Percentiles rank a stretch among this genome's conserved stretches.
Evolutionary conservation across 2,797 vertebrate genomes (phyloP).

Genomic region (Pangasius sanitwongsei): DNA sequence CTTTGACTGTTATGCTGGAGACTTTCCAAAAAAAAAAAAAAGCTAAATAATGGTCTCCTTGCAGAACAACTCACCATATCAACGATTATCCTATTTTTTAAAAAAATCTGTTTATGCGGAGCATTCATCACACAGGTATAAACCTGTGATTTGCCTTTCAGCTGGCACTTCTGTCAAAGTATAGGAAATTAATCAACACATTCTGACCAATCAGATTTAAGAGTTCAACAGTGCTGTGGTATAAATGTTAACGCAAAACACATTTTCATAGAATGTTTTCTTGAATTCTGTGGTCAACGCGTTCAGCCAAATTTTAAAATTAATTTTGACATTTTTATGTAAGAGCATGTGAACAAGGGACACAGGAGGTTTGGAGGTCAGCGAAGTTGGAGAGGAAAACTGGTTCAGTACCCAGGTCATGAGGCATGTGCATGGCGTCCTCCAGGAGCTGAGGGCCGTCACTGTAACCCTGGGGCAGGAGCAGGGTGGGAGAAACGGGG

Average conservation of each 20-base stretch:
- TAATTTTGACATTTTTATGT: not conserved
- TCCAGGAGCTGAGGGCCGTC: conserved; percentile 77
- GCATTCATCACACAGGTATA: not conserved
- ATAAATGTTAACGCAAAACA: not conserved
- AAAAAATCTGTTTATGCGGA: not conserved
- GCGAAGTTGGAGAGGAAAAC: conserved; percentile 63
- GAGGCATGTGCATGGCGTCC: conserved; percentile 79
- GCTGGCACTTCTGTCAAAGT: not conserved
- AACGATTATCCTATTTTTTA: not conserved
- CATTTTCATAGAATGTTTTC: not conserved
- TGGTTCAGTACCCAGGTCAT: conserved; percentile 73
- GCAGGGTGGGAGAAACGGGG: conserved; percentile 78
- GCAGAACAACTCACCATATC: not conserved
- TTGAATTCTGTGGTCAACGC: not conserved
- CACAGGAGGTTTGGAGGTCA: conserved; percentile 12
- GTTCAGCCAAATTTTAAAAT: not conserved
- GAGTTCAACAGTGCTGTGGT: not conserved
- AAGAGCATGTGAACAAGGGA: conserved; percentile 9
- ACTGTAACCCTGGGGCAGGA: conserved; percentile 77
- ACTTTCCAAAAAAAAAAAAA: not conserved
- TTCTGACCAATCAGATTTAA: not conserved
- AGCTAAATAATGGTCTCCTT: not conserved
- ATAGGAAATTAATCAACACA: not conserved
- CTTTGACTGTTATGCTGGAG: not conserved
- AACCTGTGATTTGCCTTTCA: not conserved